phyloP scores from a whole-genome alignment of 2,113 vertebrate species.

The Sylvietta virens region DNA sequence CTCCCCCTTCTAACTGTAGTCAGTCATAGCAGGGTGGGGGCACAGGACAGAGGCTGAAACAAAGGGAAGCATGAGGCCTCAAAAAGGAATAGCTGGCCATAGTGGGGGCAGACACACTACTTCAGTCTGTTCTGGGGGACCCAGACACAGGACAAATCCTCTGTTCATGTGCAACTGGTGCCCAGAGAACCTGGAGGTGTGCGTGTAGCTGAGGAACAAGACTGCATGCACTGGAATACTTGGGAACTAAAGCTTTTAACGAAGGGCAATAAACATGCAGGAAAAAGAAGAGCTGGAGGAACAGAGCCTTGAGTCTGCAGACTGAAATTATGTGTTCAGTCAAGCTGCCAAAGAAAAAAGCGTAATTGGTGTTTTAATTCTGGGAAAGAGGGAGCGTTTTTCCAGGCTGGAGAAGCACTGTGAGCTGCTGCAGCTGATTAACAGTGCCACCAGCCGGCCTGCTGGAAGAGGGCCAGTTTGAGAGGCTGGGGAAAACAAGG shows the following conservation, averaged over 20 bases:
- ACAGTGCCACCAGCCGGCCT: conserved; percentile 50
- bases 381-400: background rate
- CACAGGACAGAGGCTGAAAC: background rate
- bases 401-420: background rate
- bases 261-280: background rate
- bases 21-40: background rate
- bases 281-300: background rate
- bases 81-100: background rate
- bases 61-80: background rate
- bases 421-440: conserved; percentile 5
- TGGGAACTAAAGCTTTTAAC: background rate
- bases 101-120: background rate
- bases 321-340: background rate
- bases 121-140: background rate
- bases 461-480: background rate
- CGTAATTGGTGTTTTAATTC: background rate
- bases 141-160: background rate
- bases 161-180: background rate
- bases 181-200: background rate
- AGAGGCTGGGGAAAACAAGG: background rate
- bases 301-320: background rate
- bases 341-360: background rate
- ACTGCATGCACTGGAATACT: background rate
- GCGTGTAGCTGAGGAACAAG: background rate
- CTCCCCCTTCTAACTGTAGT: background rate